phyloP scores from a whole-genome alignment of 2,888 invertebrate species.

The Anthrax anthrax region DNA sequence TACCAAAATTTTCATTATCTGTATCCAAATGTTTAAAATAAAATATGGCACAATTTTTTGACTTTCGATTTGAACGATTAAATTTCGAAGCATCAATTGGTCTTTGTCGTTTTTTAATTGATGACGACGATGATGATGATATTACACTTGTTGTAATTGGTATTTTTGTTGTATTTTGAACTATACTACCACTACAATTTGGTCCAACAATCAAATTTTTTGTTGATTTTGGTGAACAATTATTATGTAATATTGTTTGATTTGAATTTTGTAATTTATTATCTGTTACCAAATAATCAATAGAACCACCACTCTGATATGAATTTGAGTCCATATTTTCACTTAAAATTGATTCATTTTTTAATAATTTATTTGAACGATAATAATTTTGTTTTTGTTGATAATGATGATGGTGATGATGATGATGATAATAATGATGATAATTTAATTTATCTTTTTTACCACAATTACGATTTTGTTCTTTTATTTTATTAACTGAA shows the following conservation, averaged over 20 bases:
- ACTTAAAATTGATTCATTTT: conserved; percentile 20
- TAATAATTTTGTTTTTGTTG: conserved; percentile 23
- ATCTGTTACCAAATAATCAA: conserved; percentile 4
- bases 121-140: conserved; percentile 13
- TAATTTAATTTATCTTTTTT: conserved; percentile 1
- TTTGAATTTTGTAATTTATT: not conserved
- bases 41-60: conserved; percentile 69
- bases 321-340: conserved; percentile 14
- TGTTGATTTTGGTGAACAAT: not conserved
- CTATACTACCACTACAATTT: too few relatives aligned
- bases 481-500: conserved; percentile 14
- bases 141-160: conserved; percentile 5
- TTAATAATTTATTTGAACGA: conserved; percentile 19
- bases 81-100: conserved; percentile 45
- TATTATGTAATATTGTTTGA: not conserved
- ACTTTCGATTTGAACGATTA: conserved; percentile 59
- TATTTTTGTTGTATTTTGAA: not conserved
- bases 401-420: not conserved
- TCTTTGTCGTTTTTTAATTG: conserved; percentile 37
- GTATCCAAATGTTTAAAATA: conserved; percentile 80
- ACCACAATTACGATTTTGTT: not conserved
- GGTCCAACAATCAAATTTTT: too few relatives aligned
- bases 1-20: conserved; percentile 54
- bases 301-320: conserved; percentile 4
- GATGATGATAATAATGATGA: not conserved